Evolutionary conservation across 2,113 vertebrate species (phyloP), one percentile per base, ranked within the genome.

Genomic region (Cyprinodon tularosa): DNA sequence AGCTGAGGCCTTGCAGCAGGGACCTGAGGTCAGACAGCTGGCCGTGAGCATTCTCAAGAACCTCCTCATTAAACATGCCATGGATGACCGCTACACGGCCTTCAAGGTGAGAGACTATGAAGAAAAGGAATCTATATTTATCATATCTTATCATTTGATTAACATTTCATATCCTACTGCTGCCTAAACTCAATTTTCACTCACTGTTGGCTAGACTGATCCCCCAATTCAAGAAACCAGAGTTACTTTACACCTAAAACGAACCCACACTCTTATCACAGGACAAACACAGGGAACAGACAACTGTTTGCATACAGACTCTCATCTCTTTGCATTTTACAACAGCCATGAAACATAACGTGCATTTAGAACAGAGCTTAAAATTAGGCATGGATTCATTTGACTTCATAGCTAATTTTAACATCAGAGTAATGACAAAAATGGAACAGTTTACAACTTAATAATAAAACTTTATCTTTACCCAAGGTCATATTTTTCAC

Each of bases 41-140:
- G 96, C 98, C 17, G 97, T 99, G 77, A 92, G 95, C 17, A 92
- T 95, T 22, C 84, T 99, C 74, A 99, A 99, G 89, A 97, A 96
- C 87, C 96, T 99, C 20, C 93, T 99, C 53, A 97, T 98, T 76
- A 99, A 99, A 71, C 98, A 99, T 20, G 95, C 96, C 65, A 96
- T 96, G 86, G 98, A 99, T 15, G 96, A 96, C 86, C 95, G 98
- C 90, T 99, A 98, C 88, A 93, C 94, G 70, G 47, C 94, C 0
- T 93, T 70, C 67, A 93, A 93, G 89, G 92, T 92, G 78, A 85
- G 79, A 13, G 37, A 7, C 20, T 11, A 20, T 62, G 10, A 9
- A 6, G 45, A 1, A 22, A 38, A 50, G 3, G 37, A 38, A 63
- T 10, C 20, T 20, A 20, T 15, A 59, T 12, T 59, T 59, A 60